These are phyloP conservation scores for Paedocypris sp. DNA, from an alignment of 2,113 vertebrate species.

Conservation along the genomic window DNA sequence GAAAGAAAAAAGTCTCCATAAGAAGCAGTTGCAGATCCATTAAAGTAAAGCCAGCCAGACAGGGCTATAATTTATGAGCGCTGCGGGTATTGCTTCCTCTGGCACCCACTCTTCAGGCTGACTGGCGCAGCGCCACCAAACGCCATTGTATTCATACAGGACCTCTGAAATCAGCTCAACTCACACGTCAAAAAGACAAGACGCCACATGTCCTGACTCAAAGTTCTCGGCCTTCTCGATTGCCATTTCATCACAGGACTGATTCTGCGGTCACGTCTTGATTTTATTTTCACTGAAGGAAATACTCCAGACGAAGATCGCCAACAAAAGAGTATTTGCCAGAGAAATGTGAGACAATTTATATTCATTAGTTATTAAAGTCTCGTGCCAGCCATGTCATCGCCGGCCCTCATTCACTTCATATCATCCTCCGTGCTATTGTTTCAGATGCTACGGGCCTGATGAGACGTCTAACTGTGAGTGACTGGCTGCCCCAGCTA, in stretches of 20 bases:
- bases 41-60: conserved; percentile 23
- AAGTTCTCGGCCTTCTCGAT: neutral
- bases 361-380: neutral
- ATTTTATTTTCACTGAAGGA: neutral
- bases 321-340: too few species aligned
- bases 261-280: neutral
- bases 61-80: conserved; percentile 28
- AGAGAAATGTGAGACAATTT: too few species aligned
- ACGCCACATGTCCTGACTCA: neutral
- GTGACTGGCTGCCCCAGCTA: conserved; percentile 23
- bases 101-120: neutral
- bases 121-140: conserved; percentile 21
- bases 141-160: conserved; percentile 13
- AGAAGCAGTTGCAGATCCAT: conserved; percentile 20
- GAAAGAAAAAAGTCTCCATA: neutral
- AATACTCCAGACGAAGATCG: too few species aligned
- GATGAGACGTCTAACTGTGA: conserved; percentile 6
- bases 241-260: neutral
- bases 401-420: neutral
- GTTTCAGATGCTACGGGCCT: neutral
- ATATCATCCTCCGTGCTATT: neutral
- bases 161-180: conserved; percentile 13
- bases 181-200: conserved; percentile 13
- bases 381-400: neutral
- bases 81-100: conserved; percentile 15